Evolutionary conservation across 2,797 vertebrate species (phyloP), one percentile per base, ranked within the genome.

Genomic region (Ibycter americanus): DNA sequence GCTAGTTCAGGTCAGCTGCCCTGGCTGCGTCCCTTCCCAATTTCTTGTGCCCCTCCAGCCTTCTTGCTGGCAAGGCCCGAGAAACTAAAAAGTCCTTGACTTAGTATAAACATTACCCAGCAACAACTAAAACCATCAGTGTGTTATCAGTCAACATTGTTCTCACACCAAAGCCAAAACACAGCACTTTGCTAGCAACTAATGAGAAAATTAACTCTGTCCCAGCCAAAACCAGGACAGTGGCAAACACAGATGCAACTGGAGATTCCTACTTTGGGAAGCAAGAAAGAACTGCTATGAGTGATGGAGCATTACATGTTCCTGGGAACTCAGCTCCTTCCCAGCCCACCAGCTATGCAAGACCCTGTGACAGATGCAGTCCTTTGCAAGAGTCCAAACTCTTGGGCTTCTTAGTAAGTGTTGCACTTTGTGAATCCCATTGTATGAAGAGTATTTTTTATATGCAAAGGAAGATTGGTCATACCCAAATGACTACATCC

Each of bases 261-360:
- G 25, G 15, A 4, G 22, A 27, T n/a, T 87, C 22, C n/a, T 40
- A 12, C 1, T 1, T 32, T 2, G 11, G 59, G 55, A 74, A 70
- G 40, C 65, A 47, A 3, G 25, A 58, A 76, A 78, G 36, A 55
- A 40, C 23, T 14, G 16, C 25, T 61, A 46, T 1, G 3, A 61
- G 22, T n/a, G 22, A 72, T 12, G 26, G 1, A 67, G 31, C 17
- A 14, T 0, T 3, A 19, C 6, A 5, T 2, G 3, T 23, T 36
- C 42, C 44, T 4, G 6, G 16, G 23, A 84, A 90, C 10, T 38
- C 56, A 15, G 19, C 9, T 58, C 47, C 18, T 63, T 51, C 58
- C 29, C 58, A 63, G 67, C 6, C 66, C 36, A n/a, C 4, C 40
- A 78, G 9, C n/a, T 25, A 9, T 1, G 0, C 42, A 10, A 79